Evolutionary conservation across 2,113 vertebrate species (phyloP).

Genomic region (Raja brachyura): DNA sequence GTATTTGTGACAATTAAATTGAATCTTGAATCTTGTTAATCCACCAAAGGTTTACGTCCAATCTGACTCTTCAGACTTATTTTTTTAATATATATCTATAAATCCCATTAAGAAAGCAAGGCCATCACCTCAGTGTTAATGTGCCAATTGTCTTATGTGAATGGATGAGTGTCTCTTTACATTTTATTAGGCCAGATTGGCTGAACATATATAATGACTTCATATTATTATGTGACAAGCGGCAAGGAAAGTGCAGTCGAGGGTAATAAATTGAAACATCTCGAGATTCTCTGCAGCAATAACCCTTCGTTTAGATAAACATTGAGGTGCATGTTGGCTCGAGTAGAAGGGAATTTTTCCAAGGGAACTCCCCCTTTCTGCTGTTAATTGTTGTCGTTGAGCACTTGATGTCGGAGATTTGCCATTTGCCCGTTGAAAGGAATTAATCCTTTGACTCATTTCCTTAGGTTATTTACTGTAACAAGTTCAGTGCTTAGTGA

Average conservation of each 20-base stretch:
- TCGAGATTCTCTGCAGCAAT: neutral
- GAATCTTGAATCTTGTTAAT: neutral
- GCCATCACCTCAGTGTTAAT: neutral
- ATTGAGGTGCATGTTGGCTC: neutral
- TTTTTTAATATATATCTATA: neutral
- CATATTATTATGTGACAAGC: neutral
- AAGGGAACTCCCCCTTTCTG: neutral
- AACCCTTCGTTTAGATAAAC: neutral
- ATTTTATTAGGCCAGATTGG: neutral
- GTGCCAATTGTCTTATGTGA: neutral
- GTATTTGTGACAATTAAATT: no score
- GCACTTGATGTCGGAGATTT: neutral
- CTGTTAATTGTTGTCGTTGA: neutral
- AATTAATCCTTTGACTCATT: neutral
- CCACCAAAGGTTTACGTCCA: neutral
- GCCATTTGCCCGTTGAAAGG: neutral
- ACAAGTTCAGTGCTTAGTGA: neutral
- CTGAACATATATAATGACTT: neutral
- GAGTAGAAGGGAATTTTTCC: neutral
- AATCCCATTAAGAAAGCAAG: neutral
- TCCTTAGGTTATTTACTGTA: neutral
- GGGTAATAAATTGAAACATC: neutral
- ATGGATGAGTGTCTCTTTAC: neutral
- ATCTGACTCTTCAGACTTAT: no score
- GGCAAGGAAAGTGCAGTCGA: neutral